These are phyloP conservation scores for Mesocentrotus franciscanus DNA, from an alignment of 53 echinoderm and acorn worm genomes.

Conservation along the genomic window DNA sequence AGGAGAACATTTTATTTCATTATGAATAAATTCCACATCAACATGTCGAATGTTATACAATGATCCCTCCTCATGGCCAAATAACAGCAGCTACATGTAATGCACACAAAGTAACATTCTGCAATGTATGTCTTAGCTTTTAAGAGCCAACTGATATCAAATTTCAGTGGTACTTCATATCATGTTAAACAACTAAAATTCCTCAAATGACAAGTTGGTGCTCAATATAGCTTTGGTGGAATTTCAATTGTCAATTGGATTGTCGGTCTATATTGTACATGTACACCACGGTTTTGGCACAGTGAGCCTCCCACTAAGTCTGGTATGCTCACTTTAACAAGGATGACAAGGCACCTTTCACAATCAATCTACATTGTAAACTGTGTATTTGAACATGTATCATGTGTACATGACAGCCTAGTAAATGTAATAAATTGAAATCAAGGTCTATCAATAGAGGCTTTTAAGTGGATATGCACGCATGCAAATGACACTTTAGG, in stretches of 20 bases:
- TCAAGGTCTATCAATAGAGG: background rate
- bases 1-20: background rate
- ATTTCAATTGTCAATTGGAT: background rate
- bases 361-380: background rate
- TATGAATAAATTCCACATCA: background rate
- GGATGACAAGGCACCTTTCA: constrained; percentile 13
- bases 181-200: background rate
- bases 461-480: background rate
- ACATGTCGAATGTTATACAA: background rate
- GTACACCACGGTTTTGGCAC: background rate
- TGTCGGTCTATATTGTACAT: background rate
- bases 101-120: too few relatives aligned
- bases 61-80: too few relatives aligned
- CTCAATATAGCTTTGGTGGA: background rate
- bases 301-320: constrained; percentile 15
- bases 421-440: too few relatives aligned
- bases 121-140: too few relatives aligned
- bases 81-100: too few relatives aligned
- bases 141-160: too few relatives aligned
- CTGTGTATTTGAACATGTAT: background rate
- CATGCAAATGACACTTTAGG: background rate
- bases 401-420: background rate
- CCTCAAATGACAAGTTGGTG: background rate
- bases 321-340: constrained; percentile 38
- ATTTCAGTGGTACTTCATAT: background rate